Percentiles rank a stretch among this genome's conserved stretches.
Conservation (phyloP, 2,113 vertebrate species). For the Cygnus atratus region DNA sequence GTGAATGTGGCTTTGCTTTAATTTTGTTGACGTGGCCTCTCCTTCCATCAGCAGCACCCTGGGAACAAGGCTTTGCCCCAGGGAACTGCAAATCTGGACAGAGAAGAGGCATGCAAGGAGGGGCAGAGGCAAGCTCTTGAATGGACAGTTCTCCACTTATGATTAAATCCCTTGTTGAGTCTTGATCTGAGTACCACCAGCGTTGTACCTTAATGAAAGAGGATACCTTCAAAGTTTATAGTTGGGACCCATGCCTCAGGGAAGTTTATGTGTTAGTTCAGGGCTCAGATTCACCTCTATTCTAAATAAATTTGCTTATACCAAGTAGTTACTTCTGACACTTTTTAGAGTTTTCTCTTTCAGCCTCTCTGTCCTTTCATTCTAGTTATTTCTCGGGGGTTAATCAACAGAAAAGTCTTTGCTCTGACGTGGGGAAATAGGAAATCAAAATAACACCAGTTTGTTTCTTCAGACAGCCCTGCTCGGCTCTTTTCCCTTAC, state of each 20-base stretch:
- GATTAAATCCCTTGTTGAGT: not conserved
- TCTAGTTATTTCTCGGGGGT: not conserved
- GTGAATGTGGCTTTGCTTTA: not conserved
- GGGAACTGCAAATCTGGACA: not conserved
- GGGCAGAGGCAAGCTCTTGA: not conserved
- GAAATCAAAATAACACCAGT: not conserved
- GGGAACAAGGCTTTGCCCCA: not conserved
- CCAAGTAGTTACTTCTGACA: not conserved
- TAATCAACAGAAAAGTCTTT: not conserved
- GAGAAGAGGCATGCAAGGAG: not conserved
- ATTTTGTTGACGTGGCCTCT: not conserved
- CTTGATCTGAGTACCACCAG: not conserved
- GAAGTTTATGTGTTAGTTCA: not conserved
- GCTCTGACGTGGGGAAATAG: accelerated
- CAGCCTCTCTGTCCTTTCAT: not conserved
- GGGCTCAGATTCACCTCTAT: not conserved
- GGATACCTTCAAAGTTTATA: not conserved
- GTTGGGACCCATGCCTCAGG: not conserved
- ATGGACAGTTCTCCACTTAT: not conserved
- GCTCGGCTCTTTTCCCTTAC: not conserved
- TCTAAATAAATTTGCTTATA: not conserved
- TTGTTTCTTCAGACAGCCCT: not conserved
- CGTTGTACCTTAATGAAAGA: not conserved
- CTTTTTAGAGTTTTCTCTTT: not conserved
- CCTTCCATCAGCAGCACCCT: not conserved